These are phyloP conservation scores for Brachyptera putata DNA, from an alignment of 2,888 invertebrate species.

Conservation along the genomic window DNA sequence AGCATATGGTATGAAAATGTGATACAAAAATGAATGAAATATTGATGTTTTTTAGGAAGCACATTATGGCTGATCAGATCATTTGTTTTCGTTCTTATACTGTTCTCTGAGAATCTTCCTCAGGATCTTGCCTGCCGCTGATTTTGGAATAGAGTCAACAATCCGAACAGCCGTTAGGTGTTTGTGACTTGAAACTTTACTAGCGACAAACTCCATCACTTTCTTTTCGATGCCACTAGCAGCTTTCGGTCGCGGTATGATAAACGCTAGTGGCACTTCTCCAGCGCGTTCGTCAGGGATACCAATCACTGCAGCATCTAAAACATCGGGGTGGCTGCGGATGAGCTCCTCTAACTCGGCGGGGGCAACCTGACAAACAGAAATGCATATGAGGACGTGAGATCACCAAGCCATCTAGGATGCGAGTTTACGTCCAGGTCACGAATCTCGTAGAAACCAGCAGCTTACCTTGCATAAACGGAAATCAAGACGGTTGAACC, in stretches of 20 bases:
- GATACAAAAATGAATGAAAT: too few relatives aligned
- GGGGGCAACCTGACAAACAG: slow-evolving; percentile 47
- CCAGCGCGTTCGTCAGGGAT: slow-evolving; percentile 43
- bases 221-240: background rate
- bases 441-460: too few relatives aligned
- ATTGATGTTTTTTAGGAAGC: too few relatives aligned
- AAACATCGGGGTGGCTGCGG: slow-evolving; percentile 45
- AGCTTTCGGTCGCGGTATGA: slow-evolving; percentile 44
- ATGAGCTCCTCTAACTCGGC: slow-evolving; percentile 51
- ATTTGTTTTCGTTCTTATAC: background rate
- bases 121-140: slow-evolving; percentile 65
- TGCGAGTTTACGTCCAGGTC: too few relatives aligned
- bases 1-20: too few relatives aligned
- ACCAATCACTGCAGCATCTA: slow-evolving; percentile 51
- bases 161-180: background rate
- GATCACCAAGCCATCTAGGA: too few relatives aligned
- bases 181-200: slow-evolving; percentile 31
- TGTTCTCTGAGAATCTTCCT: slow-evolving; percentile 54
- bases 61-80: too few relatives aligned
- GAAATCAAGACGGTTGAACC: too few relatives aligned
- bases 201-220: background rate
- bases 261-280: slow-evolving; percentile 46
- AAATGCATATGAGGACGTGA: too few relatives aligned
- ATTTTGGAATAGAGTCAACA: background rate
- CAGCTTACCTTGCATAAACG: too few relatives aligned